A percentile compares a stretch with the other conserved stretches of the same genome.
These are phyloP conservation scores for Girardinus metallicus DNA, from an alignment of 2,797 vertebrate genomes.

Conservation along the genomic window DNA sequence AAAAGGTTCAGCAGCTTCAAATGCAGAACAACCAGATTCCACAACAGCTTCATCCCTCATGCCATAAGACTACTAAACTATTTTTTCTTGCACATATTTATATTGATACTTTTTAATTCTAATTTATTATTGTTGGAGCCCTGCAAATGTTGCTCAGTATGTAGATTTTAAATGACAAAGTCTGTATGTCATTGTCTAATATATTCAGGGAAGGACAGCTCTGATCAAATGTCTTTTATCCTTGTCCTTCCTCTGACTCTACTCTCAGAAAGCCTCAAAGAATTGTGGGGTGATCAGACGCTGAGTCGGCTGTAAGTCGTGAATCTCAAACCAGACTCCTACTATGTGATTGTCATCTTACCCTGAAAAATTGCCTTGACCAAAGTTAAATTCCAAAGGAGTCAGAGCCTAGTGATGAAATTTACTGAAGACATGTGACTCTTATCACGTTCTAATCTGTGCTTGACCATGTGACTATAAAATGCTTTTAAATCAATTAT, in stretches of 20 bases:
- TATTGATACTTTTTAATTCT: too few relatives aligned
- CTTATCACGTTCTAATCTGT: background rate
- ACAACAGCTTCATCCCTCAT: too few relatives aligned
- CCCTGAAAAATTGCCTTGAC: constrained; percentile 40
- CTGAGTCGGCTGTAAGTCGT: constrained; percentile 43
- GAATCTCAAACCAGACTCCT: constrained; percentile 32
- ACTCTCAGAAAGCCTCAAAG: constrained; percentile 54
- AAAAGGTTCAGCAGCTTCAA: too few relatives aligned
- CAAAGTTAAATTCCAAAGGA: constrained; percentile 39
- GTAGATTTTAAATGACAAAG: constrained; percentile 1
- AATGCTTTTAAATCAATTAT: constrained; percentile 29
- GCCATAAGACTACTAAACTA: too few relatives aligned
- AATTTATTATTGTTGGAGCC: too few relatives aligned
- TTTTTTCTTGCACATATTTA: too few relatives aligned
- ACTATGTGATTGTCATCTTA: constrained; percentile 17
- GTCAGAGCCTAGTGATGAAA: background rate
- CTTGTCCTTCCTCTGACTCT: constrained; percentile 66
- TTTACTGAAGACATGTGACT: constrained; percentile 9
- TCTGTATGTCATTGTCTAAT: constrained; percentile 73
- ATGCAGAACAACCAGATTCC: too few relatives aligned
- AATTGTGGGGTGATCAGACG: constrained; percentile 62
- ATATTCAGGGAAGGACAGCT: constrained; percentile 48
- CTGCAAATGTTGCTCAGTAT: too few relatives aligned
- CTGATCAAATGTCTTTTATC: constrained; percentile 75
- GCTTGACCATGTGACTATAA: background rate